Percentiles rank a stretch among this genome's conserved stretches.
Evolutionary conservation across 1,140 invertebrate species (phyloP).

Genomic region (Colletes latitarsis): DNA sequence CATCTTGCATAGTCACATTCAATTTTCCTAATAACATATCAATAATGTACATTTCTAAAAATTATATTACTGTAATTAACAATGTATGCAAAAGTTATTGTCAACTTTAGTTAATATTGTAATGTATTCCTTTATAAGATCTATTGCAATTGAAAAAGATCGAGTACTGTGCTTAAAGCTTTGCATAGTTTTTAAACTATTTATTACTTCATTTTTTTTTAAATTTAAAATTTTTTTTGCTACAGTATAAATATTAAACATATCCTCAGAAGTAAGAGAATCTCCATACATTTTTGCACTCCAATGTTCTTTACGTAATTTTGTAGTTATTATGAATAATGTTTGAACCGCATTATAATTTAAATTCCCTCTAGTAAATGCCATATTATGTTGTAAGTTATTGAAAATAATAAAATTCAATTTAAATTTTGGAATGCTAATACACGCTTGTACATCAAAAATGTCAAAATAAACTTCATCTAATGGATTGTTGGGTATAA

Average conservation of each 20-base stretch:
- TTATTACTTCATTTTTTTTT: slow-evolving; percentile 62
- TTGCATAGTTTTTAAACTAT: slow-evolving; percentile 64
- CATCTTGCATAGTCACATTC: slow-evolving; percentile 5
- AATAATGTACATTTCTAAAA: neutral
- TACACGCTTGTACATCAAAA: slow-evolving; percentile 77
- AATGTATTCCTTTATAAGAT: slow-evolving; percentile 72
- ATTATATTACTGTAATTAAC: slow-evolving; percentile 1
- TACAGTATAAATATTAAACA: slow-evolving; percentile 46
- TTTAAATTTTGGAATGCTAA: slow-evolving; percentile 71
- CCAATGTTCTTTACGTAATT: slow-evolving; percentile 62
- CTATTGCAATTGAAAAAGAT: slow-evolving; percentile 70
- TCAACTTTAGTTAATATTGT: slow-evolving; percentile 60
- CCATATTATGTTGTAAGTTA: slow-evolving; percentile 80
- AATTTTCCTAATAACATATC: neutral
- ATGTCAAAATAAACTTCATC: slow-evolving; percentile 83
- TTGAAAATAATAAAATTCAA: slow-evolving; percentile 81
- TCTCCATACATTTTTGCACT: slow-evolving; percentile 72
- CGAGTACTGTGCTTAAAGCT: slow-evolving; percentile 47
- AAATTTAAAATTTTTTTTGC: slow-evolving; percentile 65
- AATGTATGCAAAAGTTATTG: slow-evolving; percentile 28
- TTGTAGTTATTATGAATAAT: slow-evolving; percentile 73
- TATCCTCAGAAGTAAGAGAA: slow-evolving; percentile 68
- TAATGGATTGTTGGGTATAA: slow-evolving; percentile 83
- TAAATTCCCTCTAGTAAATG: slow-evolving; percentile 81
- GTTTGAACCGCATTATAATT: slow-evolving; percentile 81